A percentile compares a stretch with the other conserved stretches of the same genome.
These are phyloP conservation scores for Ptychadena robeensis DNA, from an alignment of 2,797 vertebrate species.

Conservation along the genomic window DNA sequence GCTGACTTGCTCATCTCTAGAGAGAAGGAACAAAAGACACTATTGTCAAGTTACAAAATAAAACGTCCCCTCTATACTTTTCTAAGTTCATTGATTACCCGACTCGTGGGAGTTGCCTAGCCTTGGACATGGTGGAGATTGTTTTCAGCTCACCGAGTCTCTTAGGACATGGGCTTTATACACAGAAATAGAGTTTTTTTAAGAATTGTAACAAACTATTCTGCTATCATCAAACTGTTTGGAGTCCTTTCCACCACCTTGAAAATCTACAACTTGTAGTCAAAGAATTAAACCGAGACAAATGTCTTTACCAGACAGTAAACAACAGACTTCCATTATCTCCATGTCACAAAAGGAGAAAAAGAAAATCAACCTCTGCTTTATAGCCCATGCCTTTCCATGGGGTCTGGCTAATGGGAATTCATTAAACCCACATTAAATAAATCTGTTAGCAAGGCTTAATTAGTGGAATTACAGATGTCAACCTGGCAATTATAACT, in stretches of 20 bases:
- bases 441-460: slow-evolving; percentile 49
- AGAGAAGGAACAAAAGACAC: background rate
- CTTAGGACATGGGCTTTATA: background rate
- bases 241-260: background rate
- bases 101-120: background rate
- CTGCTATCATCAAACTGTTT: background rate
- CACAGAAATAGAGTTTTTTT: background rate
- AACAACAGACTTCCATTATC: background rate
- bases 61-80: no score
- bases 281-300: background rate
- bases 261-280: slow-evolving; percentile 2
- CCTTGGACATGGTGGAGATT: background rate
- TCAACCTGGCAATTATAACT: slow-evolving; percentile 56
- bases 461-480: slow-evolving; percentile 58
- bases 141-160: no score
- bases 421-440: slow-evolving; percentile 58
- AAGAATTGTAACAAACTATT: background rate
- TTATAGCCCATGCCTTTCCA: slow-evolving; percentile 34
- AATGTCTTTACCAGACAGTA: background rate
- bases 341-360: slow-evolving; percentile 16
- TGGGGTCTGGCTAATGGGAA: slow-evolving; percentile 52
- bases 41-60: background rate
- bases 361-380: background rate
- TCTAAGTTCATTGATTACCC: background rate
- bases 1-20: background rate